Evolutionary conservation across 2,888 invertebrate species (phyloP).

Genomic region (Smittia sp.): DNA sequence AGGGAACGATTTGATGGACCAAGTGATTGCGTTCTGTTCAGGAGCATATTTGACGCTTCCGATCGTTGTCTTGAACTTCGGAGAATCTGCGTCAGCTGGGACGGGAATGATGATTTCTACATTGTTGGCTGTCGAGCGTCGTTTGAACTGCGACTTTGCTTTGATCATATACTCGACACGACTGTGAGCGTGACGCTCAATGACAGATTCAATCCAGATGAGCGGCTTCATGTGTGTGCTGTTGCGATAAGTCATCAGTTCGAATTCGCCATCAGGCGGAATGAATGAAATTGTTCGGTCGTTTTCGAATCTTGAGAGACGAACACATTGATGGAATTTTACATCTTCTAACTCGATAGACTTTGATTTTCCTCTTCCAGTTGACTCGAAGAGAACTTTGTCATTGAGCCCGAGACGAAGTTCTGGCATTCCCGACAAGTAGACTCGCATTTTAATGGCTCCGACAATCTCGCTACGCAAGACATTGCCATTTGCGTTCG

Average conservation of each 20-base stretch:
- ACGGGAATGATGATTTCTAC: conserved; percentile 97
- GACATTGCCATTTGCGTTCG: conserved; percentile 95
- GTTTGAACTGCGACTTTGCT: conserved; percentile 96
- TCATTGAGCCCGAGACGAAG: conserved; percentile 93
- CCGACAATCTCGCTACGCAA: conserved; percentile 97
- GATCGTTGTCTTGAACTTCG: conserved; percentile 96
- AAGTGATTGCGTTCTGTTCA: conserved; percentile 93
- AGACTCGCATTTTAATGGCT: conserved; percentile 97
- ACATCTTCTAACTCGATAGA: conserved; percentile 98
- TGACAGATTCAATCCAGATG: conserved; percentile 98
- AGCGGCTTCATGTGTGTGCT: conserved; percentile 97
- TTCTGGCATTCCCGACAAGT: conserved; percentile 98
- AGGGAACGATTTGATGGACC: conserved; percentile 96
- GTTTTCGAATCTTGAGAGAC: conserved; percentile 94
- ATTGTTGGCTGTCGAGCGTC: conserved; percentile 96
- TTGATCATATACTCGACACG: conserved; percentile 99
- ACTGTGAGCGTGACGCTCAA: conserved; percentile 95
- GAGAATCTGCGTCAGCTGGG: conserved; percentile 95
- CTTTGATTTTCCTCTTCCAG: conserved; percentile 95
- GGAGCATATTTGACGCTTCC: conserved; percentile 97
- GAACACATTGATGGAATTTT: conserved; percentile 97
- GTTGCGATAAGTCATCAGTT: conserved; percentile 95
- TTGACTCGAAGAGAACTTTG: conserved; percentile 96
- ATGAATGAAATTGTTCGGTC: conserved; percentile 98
- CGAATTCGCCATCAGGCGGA: conserved; percentile 98